These are phyloP conservation scores for Xerus rutilus DNA, from an alignment of 2,797 vertebrate genomes.

Conservation along the genomic window DNA sequence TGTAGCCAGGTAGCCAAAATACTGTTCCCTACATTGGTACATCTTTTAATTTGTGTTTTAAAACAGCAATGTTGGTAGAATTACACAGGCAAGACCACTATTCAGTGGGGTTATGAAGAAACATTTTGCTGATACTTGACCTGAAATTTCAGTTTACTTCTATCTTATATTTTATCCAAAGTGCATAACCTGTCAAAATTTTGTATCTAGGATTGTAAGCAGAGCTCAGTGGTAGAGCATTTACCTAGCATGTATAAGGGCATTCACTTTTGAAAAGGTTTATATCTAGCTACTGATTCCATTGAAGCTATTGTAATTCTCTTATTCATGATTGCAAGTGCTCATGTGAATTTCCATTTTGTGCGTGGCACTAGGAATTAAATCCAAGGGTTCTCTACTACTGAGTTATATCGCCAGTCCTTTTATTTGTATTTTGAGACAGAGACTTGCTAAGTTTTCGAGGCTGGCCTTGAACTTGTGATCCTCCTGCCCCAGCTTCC, in stretches of 20 bases:
- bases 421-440: no score
- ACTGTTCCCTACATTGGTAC: neutral
- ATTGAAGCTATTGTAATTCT: neutral
- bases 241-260: neutral
- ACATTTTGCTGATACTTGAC: neutral
- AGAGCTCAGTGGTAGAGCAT: neutral
- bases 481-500: no score
- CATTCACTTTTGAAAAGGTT: neutral
- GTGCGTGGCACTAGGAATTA: no score
- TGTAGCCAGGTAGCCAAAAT: neutral
- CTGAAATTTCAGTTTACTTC: neutral
- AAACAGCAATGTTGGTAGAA: neutral
- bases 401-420: no score
- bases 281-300: neutral
- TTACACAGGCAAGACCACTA: neutral
- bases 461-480: no score
- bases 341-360: neutral
- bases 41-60: neutral
- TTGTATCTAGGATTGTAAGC: no score
- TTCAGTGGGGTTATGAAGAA: neutral
- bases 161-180: neutral
- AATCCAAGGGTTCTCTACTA: no score
- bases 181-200: neutral
- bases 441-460: no score
- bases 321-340: neutral